Evolutionary conservation across 2,113 vertebrate species (phyloP), one percentile per base, ranked within the genome.

Genomic region (Pogona vitticeps): DNA sequence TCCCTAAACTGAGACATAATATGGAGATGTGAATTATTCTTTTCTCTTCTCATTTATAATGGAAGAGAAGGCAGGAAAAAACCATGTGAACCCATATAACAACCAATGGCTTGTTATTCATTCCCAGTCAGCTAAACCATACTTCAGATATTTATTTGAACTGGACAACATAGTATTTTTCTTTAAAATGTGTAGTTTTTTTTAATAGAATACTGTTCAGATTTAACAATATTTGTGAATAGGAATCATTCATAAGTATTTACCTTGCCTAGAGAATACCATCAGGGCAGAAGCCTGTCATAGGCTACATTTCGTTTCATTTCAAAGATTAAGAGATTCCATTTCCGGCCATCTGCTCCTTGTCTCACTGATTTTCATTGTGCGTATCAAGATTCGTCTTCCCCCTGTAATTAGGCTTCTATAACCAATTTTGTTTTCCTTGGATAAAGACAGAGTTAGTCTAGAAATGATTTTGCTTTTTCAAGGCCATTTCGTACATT

Each of bases 371-470:
- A 72, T 87, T 87, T 91, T 93, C 75, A 90, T 86, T 92, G 81
- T 85, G 31, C 81, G 52, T 73, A 84, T 61, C 84, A 46, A 86
- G 70, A 88, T 65, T 13, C 73, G 76, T 90, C 63, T 87, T 20
- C 90, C 3, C 88, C 56, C 71, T 91, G 31, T 83, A 93, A 91
- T 94, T 94, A 93, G 86, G 9, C 86, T 87, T 94, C 91, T 77
- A 65, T 88, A 92, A 86, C 86, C 90, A 71, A 85, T 93, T 94
- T 94, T 23, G 93, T 33, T 90, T 91, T 79, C 94, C 1, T 2
- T 92, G 87, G 10, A 86, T 88, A 88, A 80, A 90, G 68, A 72
- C 52, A 87, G 12, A 91, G 26, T 85, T 90, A 91, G 80, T 88
- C 83, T 75, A 86, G 86, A 95, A 90, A 92, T 87, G 0, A 63